Evolutionary conservation across 2,113 vertebrate species (phyloP), one percentile per base, ranked within the genome.

Genomic region (Cettia cetti): DNA sequence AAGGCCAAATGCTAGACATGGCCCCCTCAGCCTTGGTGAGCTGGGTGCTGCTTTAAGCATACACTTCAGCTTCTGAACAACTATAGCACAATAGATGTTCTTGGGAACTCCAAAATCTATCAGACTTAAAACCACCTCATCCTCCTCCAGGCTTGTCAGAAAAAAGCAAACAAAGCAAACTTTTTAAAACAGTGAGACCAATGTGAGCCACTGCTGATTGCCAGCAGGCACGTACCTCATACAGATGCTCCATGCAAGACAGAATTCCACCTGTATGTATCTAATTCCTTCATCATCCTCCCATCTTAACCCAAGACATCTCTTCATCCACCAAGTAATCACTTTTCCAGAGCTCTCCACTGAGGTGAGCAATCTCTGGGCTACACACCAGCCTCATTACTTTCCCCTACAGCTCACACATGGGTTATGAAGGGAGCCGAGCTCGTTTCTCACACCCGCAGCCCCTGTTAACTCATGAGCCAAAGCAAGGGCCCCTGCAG

Each of bases 391-490:
- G 26, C 28, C 39, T 76, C 28, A 16, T 22, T 33, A 64, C 40
- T n/a, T 33, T 47, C 31, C 60, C 56, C 40, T 24, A 3, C 59
- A 80, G 39, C 45, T 72, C 91, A 47, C 35, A 44, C 23, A 1
- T 4, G 7, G n/a, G 15, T 28, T 42, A 28, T 2, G 2, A 50
- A 30, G 8, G 3, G 1, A 2, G 5, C n/a, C 69, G 31, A 45
- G 42, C n/a, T 74, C 4, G 0, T 53, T 64, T 53, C 10, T 64
- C 59, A 16, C 11, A 0, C 35, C 0, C 0, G 33, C 52, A 93
- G 80, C 30, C 31, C 21, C 5, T 13, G 18, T 50, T 31, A 54
- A 87, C 9, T 74, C 39, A 7, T 27, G 19, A 75, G 63, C 33
- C 42, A 63, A 66, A 69, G 45, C 24, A 49, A 31, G 6, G 27